These are phyloP conservation scores for Amphipoea oculea DNA, from an alignment of 2,888 invertebrate species.

Conservation along the genomic window DNA sequence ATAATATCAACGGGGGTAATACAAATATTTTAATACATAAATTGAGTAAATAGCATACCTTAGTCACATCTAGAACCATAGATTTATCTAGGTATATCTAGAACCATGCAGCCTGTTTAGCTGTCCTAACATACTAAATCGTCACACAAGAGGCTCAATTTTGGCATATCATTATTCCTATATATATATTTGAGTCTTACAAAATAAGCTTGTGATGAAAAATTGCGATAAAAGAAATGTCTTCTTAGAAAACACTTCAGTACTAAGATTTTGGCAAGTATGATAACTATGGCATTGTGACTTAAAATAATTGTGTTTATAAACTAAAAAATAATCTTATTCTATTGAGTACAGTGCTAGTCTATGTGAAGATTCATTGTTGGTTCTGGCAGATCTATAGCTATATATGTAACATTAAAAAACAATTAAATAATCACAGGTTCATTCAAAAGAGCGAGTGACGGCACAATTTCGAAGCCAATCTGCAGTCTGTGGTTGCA, in stretches of 20 bases:
- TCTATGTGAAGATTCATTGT: slow-evolving; percentile 15
- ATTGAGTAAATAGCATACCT: slow-evolving; percentile 32
- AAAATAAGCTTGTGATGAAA: slow-evolving; percentile 27
- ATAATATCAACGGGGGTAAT: slow-evolving; percentile 37
- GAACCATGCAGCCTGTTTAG: slow-evolving; percentile 28
- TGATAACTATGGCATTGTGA: slow-evolving; percentile 26
- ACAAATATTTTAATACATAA: slow-evolving; percentile 31
- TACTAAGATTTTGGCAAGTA: slow-evolving; percentile 49
- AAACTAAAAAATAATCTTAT: background rate
- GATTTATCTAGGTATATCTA: slow-evolving; percentile 14
- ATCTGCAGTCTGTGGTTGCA: background rate
- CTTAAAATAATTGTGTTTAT: slow-evolving; percentile 14
- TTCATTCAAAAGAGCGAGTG: background rate
- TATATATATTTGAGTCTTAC: slow-evolving; percentile 34
- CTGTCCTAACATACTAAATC: slow-evolving; percentile 18
- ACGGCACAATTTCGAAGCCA: background rate
- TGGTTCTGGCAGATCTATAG: slow-evolving; percentile 19
- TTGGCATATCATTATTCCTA: slow-evolving; percentile 40
- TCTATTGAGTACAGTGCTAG: slow-evolving; percentile 15
- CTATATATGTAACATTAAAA: background rate
- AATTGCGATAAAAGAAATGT: slow-evolving; percentile 25
- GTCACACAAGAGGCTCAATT: slow-evolving; percentile 34
- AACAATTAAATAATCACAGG: slow-evolving; percentile 9
- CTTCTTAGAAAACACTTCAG: slow-evolving; percentile 28
- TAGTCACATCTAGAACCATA: slow-evolving; percentile 13